Percentiles rank a stretch among this genome's conserved stretches.
These are phyloP conservation scores for Passer montanus DNA, from an alignment of 2,113 vertebrate species.

Conservation along the genomic window DNA sequence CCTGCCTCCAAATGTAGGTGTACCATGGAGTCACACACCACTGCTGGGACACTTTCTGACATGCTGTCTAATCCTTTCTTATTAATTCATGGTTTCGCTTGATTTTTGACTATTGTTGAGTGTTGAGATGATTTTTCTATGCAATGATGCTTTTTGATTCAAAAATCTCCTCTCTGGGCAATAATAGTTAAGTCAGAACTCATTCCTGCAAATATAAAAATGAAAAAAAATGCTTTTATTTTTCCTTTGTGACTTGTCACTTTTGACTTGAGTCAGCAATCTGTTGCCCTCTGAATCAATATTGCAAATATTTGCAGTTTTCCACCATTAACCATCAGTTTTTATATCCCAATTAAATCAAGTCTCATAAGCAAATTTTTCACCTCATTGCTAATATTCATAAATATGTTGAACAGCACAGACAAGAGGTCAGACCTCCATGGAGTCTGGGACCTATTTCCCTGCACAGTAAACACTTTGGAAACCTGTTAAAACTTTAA, in stretches of 20 bases:
- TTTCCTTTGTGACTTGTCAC: background rate
- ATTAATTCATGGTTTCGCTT: background rate
- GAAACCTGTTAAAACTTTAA: background rate
- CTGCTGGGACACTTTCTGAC: background rate
- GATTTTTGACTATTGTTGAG: background rate
- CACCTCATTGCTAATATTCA: background rate
- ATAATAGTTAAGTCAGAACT: background rate
- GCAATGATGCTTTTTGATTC: background rate
- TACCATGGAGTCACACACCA: background rate
- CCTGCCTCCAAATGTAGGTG: background rate
- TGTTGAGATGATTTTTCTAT: background rate
- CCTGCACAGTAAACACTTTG: background rate
- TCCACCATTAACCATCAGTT: background rate
- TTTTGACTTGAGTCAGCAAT: background rate
- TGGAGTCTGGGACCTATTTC: background rate
- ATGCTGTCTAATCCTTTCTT: background rate
- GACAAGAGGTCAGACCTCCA: background rate
- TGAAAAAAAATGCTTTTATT: background rate
- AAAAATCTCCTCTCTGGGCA: background rate
- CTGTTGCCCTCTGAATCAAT: background rate
- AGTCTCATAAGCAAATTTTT: background rate
- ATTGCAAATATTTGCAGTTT: background rate
- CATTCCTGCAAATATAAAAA: background rate
- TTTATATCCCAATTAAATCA: background rate
- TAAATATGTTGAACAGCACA: background rate